Percentiles rank a stretch among this genome's conserved stretches.
Evolutionary conservation across 92 coral and sea anemone genomes (phyloP).

Genomic region (Diadumene lineata): DNA sequence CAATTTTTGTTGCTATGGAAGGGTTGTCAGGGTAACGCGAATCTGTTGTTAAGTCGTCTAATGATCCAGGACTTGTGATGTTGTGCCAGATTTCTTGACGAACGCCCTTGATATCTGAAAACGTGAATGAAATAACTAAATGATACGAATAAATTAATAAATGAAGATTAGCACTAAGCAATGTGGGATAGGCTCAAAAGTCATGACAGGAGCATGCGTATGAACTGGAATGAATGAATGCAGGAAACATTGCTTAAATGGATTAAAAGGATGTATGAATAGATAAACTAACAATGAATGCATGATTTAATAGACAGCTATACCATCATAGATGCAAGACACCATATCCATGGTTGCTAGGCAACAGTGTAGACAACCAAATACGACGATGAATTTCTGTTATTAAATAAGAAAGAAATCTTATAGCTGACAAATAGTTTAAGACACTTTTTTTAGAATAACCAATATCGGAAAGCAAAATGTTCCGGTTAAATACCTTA

Average conservation of each 20-base stretch:
- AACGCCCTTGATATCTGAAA: slow-evolving; percentile 31
- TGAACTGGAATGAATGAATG: not conserved
- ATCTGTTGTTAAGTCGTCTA: not conserved
- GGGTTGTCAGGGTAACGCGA: slow-evolving; percentile 25
- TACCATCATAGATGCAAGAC: slow-evolving; percentile 11
- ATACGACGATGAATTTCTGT: not conserved
- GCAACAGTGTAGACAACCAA: not conserved
- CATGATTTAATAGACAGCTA: not conserved
- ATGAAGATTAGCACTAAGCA: not conserved
- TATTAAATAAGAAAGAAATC: too few species aligned
- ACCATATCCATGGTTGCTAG: not conserved
- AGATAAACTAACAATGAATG: not conserved
- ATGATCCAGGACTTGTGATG: not conserved
- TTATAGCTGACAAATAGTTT: too few species aligned
- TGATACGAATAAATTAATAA: not conserved
- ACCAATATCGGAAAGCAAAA: too few species aligned
- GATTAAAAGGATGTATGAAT: not conserved
- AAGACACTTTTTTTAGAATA: too few species aligned
- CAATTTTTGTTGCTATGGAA: not conserved
- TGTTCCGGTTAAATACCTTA: too few species aligned
- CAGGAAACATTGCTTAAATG: not conserved
- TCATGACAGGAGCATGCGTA: too few species aligned
- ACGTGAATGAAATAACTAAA: too few species aligned
- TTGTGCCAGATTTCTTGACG: slow-evolving; percentile 17
- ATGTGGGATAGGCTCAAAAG: too few species aligned